phyloP scores from a whole-genome alignment of 2,113 vertebrate genomes.

The Hemichromis elongatus region DNA sequence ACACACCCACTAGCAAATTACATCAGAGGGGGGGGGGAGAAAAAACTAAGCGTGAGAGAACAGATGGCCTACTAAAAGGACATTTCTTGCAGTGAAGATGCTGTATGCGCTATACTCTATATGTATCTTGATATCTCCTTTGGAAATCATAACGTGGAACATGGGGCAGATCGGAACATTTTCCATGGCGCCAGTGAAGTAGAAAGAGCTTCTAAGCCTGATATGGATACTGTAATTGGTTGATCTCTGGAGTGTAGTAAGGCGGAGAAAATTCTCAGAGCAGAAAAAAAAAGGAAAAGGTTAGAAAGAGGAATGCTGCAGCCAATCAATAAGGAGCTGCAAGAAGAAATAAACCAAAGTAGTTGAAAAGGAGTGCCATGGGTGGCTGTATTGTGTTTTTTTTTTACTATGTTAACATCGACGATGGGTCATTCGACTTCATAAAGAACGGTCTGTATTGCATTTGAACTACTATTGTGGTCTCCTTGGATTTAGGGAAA shows the following conservation, averaged over 20 bases:
- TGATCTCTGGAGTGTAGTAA: conserved; percentile 32
- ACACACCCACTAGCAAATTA: background rate
- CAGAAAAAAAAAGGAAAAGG: background rate
- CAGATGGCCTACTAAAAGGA: background rate
- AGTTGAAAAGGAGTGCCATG: background rate
- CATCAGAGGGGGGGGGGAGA: background rate
- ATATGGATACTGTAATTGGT: conserved; percentile 36
- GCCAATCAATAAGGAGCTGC: background rate
- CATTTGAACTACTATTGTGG: background rate
- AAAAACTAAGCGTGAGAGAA: background rate
- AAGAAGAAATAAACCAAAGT: conserved; percentile 15
- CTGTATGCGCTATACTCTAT: background rate
- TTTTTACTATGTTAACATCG: background rate
- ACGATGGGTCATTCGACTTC: background rate
- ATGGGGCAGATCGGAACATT: conserved; percentile 9
- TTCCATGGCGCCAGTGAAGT: background rate
- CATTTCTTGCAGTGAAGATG: background rate
- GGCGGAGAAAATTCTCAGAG: background rate
- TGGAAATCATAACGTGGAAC: conserved; percentile 1
- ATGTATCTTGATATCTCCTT: background rate
- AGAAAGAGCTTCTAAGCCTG: background rate
- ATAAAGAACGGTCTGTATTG: background rate
- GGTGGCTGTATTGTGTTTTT: background rate
- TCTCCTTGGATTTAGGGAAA: background rate
- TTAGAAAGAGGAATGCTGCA: background rate